Evolutionary conservation across 2,888 invertebrate genomes (phyloP).

Genomic region (Tricholauxania praeusta): DNA sequence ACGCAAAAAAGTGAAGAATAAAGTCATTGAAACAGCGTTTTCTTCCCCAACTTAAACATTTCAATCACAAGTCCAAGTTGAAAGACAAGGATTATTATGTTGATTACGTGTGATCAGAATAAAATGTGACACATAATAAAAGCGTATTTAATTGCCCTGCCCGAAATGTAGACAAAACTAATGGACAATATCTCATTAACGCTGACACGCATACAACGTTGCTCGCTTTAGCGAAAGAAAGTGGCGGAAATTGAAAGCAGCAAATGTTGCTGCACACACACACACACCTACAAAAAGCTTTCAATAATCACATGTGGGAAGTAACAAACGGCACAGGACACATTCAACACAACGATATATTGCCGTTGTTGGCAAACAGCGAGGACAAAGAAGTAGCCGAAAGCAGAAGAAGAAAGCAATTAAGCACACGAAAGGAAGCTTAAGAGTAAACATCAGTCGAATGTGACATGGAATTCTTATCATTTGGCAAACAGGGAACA

Average conservation of each 20-base stretch:
- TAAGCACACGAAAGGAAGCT: constrained; percentile 68
- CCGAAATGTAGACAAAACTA: constrained; percentile 47
- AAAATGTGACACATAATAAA: constrained; percentile 62
- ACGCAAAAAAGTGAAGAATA: no score
- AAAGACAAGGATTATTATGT: constrained; percentile 31
- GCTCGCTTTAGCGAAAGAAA: constrained; percentile 53
- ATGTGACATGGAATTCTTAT: constrained; percentile 66
- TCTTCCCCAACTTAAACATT: no score
- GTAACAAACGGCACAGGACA: constrained; percentile 38
- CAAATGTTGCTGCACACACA: constrained; percentile 29
- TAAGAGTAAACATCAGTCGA: constrained; percentile 57
- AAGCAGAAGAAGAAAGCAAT: constrained; percentile 62
- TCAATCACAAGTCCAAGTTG: background rate
- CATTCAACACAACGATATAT: constrained; percentile 38
- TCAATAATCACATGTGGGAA: constrained; percentile 38
- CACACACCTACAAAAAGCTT: background rate
- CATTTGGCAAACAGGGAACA: constrained; percentile 49
- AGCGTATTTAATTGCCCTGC: constrained; percentile 57
- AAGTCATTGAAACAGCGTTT: no score
- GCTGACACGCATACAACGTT: constrained; percentile 55
- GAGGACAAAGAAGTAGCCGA: background rate
- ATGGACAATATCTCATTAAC: constrained; percentile 65
- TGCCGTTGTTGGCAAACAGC: constrained; percentile 28
- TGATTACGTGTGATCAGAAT: constrained; percentile 40
- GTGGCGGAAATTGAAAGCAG: constrained; percentile 59